Percentiles rank a stretch among this genome's conserved stretches.
phyloP scores from a whole-genome alignment of 2,888 invertebrate genomes.

The Leuctra nigra region DNA sequence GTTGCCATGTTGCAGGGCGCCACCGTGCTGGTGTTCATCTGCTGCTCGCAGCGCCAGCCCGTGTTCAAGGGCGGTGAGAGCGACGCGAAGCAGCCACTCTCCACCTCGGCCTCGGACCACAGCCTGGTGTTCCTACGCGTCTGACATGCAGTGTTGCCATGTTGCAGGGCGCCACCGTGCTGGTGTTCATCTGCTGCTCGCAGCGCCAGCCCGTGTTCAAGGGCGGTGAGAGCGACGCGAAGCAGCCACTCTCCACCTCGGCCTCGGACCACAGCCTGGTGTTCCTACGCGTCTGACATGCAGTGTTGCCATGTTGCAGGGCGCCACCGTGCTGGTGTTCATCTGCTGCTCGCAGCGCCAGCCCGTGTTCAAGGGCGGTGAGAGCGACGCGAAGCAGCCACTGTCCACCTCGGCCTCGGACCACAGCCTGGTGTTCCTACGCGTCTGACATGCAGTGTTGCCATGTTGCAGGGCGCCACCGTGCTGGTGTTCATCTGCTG shows the following conservation, averaged over 20 bases:
- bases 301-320: no score
- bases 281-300: no score
- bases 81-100: no score
- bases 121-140: no score
- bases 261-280: no score
- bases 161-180: slow-evolving; percentile 41
- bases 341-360: slow-evolving; percentile 36
- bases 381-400: slow-evolving; percentile 33
- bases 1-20: no score
- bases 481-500: slow-evolving; percentile 39
- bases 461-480: slow-evolving; percentile 38
- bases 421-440: no score
- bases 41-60: slow-evolving; percentile 36
- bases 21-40: slow-evolving; percentile 38
- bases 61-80: slow-evolving; percentile 38
- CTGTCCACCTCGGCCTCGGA: no score
- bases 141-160: no score
- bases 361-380: slow-evolving; percentile 37
- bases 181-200: slow-evolving; percentile 37
- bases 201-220: slow-evolving; percentile 38
- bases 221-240: slow-evolving; percentile 34
- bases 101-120: no score
- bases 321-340: slow-evolving; percentile 38
- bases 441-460: no score
- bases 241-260: no score